Base-by-base conservation (phyloP, 2,113 vertebrate genomes). In the Corythaixoides concolor region DNA sequence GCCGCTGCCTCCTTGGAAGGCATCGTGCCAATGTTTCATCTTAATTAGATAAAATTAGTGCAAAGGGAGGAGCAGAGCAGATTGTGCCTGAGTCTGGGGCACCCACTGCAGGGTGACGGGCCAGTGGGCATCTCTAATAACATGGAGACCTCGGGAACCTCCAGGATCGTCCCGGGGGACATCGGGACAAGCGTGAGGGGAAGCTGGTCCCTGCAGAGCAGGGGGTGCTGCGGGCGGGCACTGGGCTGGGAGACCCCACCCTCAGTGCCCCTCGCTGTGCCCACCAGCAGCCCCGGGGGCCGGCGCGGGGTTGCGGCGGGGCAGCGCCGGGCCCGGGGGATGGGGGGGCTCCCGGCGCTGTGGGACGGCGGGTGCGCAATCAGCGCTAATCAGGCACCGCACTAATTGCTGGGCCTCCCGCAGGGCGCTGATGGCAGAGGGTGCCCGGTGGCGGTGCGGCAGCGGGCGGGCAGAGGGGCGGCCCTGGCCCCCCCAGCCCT, bases 331-430 rank as follows among this genome's bases (percentile, higher is more conserved):
- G 8, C 50, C 15, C 20, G 15, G 15, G 53, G 9, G 53, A n/a
- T 28, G 9, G 32, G 56, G 43, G 12, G 7, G 20, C 58, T 56
- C 41, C 39, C 12, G 15, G 22, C 13, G 27, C 33, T 50, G 59
- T 52, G 9, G 69, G 45, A 33, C 32, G 41, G 92, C 52, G 16
- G 45, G 75, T 64, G 84, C 3, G 73, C 85, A 97, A 97, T 98
- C 97, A 98, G 95, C 5, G 6, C 93, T 98, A 97, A 98, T 98
- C 96, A 98, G 96, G 74, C 33, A 5, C 13, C 4, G 72, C 28
- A 3, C 55, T 97, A 97, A 97, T 97, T 97, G 96, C 55, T 12
- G 75, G 43, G 90, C 85, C 81, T 63, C 95, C 97, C 10, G 21
- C 88, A 11, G 97, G 91, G 95, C 81, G 49, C 56, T 47, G 91